These are phyloP conservation scores for Dendrophyllia cribrosa DNA, from an alignment of 64 coral and sea anemone species.

Conservation along the genomic window DNA sequence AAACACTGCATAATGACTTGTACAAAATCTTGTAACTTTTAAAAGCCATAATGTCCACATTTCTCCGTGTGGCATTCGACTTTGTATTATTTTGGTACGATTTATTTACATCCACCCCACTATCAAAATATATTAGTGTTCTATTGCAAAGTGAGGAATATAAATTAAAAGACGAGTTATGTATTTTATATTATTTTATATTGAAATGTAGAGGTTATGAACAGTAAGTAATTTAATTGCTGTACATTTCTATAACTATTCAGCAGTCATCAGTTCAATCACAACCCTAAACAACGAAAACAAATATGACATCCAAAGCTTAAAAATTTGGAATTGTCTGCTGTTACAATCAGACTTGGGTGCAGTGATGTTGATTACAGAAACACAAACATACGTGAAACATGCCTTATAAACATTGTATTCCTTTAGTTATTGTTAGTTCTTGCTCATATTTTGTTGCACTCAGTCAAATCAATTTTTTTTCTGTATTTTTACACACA, in stretches of 20 bases:
- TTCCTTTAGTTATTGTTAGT: no score
- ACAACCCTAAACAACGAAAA: neutral
- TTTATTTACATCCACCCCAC: conserved; percentile 1
- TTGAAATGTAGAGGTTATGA: conserved; percentile 55
- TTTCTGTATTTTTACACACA: no score
- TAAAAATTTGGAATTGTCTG: neutral
- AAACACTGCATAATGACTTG: conserved; percentile 9
- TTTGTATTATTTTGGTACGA: conserved; percentile 26
- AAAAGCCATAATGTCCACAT: neutral
- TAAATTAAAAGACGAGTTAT: conserved; percentile 47
- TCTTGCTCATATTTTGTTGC: no score
- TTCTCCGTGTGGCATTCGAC: neutral
- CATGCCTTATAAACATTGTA: neutral
- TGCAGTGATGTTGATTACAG: neutral
- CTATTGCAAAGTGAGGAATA: conserved; percentile 41
- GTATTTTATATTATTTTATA: conserved; percentile 70
- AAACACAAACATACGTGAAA: neutral
- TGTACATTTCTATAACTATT: conserved; percentile 53
- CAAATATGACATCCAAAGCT: neutral
- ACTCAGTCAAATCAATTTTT: no score
- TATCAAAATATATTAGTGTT: conserved; percentile 34
- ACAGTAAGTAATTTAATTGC: conserved; percentile 53
- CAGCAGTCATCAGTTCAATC: neutral
- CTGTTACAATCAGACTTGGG: neutral
- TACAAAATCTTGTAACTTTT: conserved; percentile 33